Conservation (phyloP, 2,113 vertebrate species). For the Dromas ardeola region DNA sequence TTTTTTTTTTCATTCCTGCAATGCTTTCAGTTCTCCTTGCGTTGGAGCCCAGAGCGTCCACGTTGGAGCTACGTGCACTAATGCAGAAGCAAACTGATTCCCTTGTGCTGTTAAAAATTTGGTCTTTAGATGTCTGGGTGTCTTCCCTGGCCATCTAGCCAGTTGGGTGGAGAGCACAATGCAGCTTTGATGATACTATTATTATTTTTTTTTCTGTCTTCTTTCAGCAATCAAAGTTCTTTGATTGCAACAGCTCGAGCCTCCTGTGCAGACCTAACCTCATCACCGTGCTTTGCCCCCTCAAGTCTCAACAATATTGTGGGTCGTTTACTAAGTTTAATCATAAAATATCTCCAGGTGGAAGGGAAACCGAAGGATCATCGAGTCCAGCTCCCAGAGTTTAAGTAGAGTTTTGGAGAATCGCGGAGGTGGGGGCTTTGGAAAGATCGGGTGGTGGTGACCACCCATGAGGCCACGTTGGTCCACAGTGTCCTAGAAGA, state of each 20-base stretch:
- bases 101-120: background rate
- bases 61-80: background rate
- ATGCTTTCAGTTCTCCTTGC: background rate
- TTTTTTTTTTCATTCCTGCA: too few species aligned
- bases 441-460: background rate
- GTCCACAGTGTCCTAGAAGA: background rate
- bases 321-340: too few species aligned
- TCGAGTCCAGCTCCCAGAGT: too few species aligned
- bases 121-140: background rate
- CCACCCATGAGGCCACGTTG: accelerated
- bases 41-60: background rate
- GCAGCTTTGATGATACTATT: background rate
- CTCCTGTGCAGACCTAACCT: accelerated
- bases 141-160: background rate
- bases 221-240: background rate
- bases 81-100: background rate
- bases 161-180: background rate
- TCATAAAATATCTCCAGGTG: background rate
- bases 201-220: background rate
- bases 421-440: accelerated
- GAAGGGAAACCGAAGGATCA: background rate
- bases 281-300: accelerated
- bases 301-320: too few species aligned
- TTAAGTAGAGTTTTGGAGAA: background rate
- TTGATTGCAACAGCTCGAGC: accelerated